A percentile compares a stretch with the other conserved stretches of the same genome.
phyloP scores from a whole-genome alignment of 2,113 vertebrate genomes.

The Ranitomeya variabilis region DNA sequence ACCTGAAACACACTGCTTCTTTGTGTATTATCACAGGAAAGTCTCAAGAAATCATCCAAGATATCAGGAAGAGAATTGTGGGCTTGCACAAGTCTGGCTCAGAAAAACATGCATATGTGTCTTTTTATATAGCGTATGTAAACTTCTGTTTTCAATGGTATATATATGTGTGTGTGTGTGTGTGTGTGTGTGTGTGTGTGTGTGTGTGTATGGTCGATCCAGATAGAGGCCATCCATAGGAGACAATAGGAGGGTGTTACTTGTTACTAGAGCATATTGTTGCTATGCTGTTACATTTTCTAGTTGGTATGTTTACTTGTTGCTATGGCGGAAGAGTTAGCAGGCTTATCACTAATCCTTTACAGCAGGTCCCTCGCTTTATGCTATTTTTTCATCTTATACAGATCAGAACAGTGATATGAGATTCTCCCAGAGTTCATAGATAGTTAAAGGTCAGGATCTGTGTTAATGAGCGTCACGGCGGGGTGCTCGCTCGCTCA shows the following conservation, averaged over 20 bases:
- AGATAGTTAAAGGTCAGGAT: constrained; percentile 20
- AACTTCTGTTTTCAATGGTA: too few relatives aligned
- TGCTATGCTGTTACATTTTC: constrained; percentile 22
- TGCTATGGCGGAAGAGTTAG: constrained; percentile 40
- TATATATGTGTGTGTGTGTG: too few relatives aligned
- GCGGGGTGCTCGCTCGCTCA: neutral
- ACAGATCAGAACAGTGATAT: neutral
- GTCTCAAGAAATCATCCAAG: too few relatives aligned
- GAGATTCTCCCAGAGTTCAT: neutral
- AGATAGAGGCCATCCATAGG: neutral
- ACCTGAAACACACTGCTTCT: too few relatives aligned
- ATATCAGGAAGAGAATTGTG: too few relatives aligned
- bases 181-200: too few relatives aligned
- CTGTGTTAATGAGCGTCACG: neutral
- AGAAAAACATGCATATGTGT: too few relatives aligned
- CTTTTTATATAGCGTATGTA: too few relatives aligned
- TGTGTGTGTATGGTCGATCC: too few relatives aligned
- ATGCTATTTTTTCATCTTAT: neutral
- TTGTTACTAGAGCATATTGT: constrained; percentile 10
- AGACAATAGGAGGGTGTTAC: neutral
- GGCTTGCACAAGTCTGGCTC: too few relatives aligned
- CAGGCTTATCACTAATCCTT: constrained; percentile 5
- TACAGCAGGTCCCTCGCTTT: neutral
- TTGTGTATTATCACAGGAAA: too few relatives aligned
- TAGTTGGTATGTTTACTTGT: constrained; percentile 12